These are phyloP conservation scores for Erpobdella octoculata DNA, from an alignment of 2,888 invertebrate genomes.

Conservation along the genomic window DNA sequence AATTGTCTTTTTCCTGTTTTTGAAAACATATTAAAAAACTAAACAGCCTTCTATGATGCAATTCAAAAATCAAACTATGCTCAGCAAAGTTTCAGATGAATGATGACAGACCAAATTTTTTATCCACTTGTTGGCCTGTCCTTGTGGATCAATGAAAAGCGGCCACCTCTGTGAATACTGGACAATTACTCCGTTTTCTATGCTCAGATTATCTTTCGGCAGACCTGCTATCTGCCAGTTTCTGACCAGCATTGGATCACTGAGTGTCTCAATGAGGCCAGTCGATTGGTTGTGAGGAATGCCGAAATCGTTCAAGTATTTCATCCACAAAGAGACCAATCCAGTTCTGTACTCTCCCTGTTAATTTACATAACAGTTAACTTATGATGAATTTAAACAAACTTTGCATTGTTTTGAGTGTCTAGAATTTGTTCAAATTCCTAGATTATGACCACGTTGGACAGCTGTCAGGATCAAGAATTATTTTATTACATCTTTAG, in stretches of 20 bases:
- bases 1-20: conserved; percentile 51
- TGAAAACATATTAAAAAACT: conserved; percentile 17
- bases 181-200: conserved; percentile 53
- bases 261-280: conserved; percentile 45
- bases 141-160: conserved; percentile 53
- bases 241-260: conserved; percentile 52
- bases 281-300: conserved; percentile 49
- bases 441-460: no score
- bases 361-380: no score
- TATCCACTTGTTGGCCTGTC: conserved; percentile 54
- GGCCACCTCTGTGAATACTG: conserved; percentile 51
- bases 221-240: conserved; percentile 54
- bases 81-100: no score
- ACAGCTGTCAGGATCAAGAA: no score
- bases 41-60: not conserved
- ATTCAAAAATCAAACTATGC: not conserved
- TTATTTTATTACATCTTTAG: no score
- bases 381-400: no score
- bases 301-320: conserved; percentile 41
- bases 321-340: conserved; percentile 49
- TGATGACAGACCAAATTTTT: conserved; percentile 53
- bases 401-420: no score
- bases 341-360: conserved; percentile 49
- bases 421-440: no score
- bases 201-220: conserved; percentile 52